Evolutionary conservation across 2,888 invertebrate genomes (phyloP), one percentile per base, ranked within the genome.

Genomic region (Nemapogon koenigi): DNA sequence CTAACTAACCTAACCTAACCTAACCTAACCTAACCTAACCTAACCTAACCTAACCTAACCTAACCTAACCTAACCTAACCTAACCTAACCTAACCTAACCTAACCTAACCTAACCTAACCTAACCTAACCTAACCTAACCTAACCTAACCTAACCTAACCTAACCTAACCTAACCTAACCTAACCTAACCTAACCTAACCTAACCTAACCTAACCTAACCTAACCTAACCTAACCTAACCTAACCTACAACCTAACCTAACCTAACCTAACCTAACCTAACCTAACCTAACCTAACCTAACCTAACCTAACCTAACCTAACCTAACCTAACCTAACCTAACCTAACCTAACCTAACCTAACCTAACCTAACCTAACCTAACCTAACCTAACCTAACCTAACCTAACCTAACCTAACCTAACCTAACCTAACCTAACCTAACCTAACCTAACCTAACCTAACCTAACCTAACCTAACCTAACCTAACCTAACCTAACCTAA

Each of bases 1-100:
- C n/a, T n/a, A n/a, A n/a, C 28, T 28, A 28, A 28, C 28, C 28
- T 28, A 28, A 28, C 28, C 28, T 28, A 28, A 28, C 28, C 28
- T 28, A 28, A 28, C 28, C 28, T 28, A 28, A 28, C 28, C 28
- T 28, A 28, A 28, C 28, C 28, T 28, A 28, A 28, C 28, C 28
- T 28, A 28, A 28, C 28, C 28, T 28, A 28, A 28, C 28, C 28
- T 28, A 28, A 28, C 28, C 28, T 28, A 28, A 28, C 28, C 28
- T 28, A 28, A 28, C 28, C 28, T 28, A 28, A 28, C 28, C 28
- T 28, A 28, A 28, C 28, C 28, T 28, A 28, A n/a, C n/a, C n/a
- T n/a, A n/a, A 28, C 28, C 28, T 28, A 28, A 28, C 28, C 28
- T 6, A 28, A 6, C n/a, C 4, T 11, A 13, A 7, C 4, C 28